Evolutionary conservation across 2,113 vertebrate species (phyloP), one percentile per base, ranked within the genome.

Genomic region (Misgurnus mizolepis): DNA sequence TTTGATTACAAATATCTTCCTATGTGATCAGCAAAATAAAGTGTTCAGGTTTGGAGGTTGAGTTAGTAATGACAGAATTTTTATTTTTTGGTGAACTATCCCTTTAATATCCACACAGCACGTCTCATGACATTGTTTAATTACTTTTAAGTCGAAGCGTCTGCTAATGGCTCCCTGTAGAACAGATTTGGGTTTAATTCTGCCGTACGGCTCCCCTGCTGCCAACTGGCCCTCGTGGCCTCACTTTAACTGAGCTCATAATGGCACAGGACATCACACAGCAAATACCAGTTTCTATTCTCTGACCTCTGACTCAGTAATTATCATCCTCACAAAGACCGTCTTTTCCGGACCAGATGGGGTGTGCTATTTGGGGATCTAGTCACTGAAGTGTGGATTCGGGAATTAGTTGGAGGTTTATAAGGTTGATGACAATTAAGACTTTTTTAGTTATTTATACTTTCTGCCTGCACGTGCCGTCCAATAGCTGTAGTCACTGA

Each of bases 241-340:
- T 22, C 50, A 47, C 43, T 75, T 80, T 75, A 80, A 75, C 78
- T 55, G 53, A 17, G 49, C 61, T 73, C 49, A 66, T 27, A 73
- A 66, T 73, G 78, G 62, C 64, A 56, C 62, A 74, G 65, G 50
- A 74, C 49, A 66, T 56, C 79, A 50, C 70, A 56, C 70, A 58
- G 70, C 14, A 80, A 56, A 40, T 60, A 74, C 27, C 79, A 58
- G 65, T 67, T 74, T 75, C 79, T 75, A 34, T 74, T 80, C 70
- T 66, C n/a, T 67, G 79, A 80, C 69, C 70, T 58, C 70, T 66
- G 71, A 60, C 70, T 47, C 60, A 67, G 70, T 73, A 74, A 80
- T 75, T 74, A 80, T 80, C 72, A 80, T 67, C 79, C 49, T 49
- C 22, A 4, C 53, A 65, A 80, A 34, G 15, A 74, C 58, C 53